A percentile compares a stretch with the other conserved stretches of the same genome.
Evolutionary conservation across 1,140 invertebrate species (phyloP).

Genomic region (Leptoteleia sp.): DNA sequence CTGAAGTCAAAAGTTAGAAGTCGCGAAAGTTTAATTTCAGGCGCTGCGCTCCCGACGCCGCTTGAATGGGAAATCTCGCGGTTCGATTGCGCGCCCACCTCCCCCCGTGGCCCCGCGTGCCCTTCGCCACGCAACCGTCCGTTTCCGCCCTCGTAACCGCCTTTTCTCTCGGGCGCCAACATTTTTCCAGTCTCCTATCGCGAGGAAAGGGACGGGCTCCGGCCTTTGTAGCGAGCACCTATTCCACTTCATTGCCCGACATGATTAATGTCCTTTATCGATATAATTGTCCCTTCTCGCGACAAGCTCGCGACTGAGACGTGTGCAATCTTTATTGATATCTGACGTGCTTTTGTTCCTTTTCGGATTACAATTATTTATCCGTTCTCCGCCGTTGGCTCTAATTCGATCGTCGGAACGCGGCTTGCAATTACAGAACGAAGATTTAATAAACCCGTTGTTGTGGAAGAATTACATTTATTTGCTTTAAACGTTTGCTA

Average conservation of each 20-base stretch:
- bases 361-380: slow-evolving; percentile 27
- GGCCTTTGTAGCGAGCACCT: slow-evolving; percentile 63
- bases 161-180: slow-evolving; percentile 40
- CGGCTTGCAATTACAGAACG: no score
- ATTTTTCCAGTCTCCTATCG: slow-evolving; percentile 61
- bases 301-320: slow-evolving; percentile 40
- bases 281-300: slow-evolving; percentile 63
- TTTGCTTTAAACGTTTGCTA: no score
- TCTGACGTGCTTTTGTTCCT: slow-evolving; percentile 27
- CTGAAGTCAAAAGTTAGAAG: slow-evolving; percentile 74
- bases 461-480: no score
- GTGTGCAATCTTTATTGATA: slow-evolving; percentile 47
- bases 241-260: slow-evolving; percentile 62
- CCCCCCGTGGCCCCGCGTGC: slow-evolving; percentile 17
- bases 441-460: no score
- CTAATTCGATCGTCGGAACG: no score
- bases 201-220: slow-evolving; percentile 70
- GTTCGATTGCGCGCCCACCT: slow-evolving; percentile 31
- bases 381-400: neutral
- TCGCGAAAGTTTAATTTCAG: slow-evolving; percentile 76
- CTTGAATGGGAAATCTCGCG: slow-evolving; percentile 75
- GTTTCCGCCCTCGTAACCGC: slow-evolving; percentile 39
- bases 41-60: slow-evolving; percentile 61
- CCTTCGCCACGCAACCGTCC: slow-evolving; percentile 16
- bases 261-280: slow-evolving; percentile 66